A percentile compares a stretch with the other conserved stretches of the same genome.
These are phyloP conservation scores for Mesoclemmys tuberculata DNA, from an alignment of 2,113 vertebrate genomes.

Conservation along the genomic window DNA sequence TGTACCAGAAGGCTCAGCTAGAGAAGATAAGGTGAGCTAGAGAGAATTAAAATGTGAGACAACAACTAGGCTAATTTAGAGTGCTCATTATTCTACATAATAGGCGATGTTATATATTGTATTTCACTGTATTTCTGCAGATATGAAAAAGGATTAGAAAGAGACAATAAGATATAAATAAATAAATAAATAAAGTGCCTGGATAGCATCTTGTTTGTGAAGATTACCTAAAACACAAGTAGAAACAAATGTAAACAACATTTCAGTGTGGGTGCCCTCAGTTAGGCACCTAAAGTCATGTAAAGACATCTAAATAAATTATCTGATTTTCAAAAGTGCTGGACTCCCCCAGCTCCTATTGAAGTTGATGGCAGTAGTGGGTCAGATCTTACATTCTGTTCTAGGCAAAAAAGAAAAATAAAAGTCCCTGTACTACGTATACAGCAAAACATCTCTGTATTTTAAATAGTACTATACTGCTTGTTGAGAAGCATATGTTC, in stretches of 20 bases:
- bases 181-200: neutral
- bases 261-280: neutral
- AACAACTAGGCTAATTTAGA: neutral
- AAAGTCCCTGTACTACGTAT: neutral
- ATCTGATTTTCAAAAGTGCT: constrained; percentile 3
- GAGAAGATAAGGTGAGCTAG: constrained; percentile 33
- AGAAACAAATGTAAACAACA: neutral
- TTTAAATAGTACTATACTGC: constrained; percentile 38
- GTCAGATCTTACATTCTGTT: neutral
- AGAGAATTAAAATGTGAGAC: constrained; percentile 19
- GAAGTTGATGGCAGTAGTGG: neutral
- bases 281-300: neutral
- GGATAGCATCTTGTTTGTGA: neutral
- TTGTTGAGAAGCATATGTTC: constrained; percentile 62
- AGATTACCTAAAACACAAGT: neutral
- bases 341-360: neutral
- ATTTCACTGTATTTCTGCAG: neutral
- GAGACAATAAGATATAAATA: neutral
- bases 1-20: neutral
- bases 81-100: constrained; percentile 7
- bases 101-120: neutral
- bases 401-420: neutral
- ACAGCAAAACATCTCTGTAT: neutral
- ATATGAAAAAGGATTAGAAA: neutral
- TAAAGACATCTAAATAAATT: neutral